Conservation (phyloP, 2,888 invertebrate genomes). For the Callinectes sapidus region DNA sequence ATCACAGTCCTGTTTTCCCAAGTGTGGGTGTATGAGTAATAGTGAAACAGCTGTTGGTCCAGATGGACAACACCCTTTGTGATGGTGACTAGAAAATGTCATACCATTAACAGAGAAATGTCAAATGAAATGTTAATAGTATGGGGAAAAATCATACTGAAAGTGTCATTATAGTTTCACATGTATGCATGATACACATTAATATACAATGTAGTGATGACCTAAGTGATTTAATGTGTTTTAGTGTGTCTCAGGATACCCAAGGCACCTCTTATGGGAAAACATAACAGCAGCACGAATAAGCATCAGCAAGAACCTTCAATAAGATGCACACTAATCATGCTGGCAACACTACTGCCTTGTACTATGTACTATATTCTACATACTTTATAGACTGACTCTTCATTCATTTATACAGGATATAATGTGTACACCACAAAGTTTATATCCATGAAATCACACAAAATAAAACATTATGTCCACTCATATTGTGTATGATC, state of each 20-base stretch:
- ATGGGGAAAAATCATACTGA: not conserved
- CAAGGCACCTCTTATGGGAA: not conserved
- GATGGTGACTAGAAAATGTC: not conserved
- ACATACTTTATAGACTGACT: not conserved
- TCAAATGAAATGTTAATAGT: not conserved
- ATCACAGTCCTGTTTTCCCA: not conserved
- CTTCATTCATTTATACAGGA: not conserved
- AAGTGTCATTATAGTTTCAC: not conserved
- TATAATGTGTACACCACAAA: not conserved
- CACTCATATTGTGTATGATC: not conserved
- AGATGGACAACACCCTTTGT: not conserved
- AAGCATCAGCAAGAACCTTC: not conserved
- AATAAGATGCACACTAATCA: not conserved
- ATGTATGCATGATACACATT: not conserved
- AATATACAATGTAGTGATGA: not conserved
- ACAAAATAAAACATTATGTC: not conserved
- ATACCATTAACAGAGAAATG: not conserved
- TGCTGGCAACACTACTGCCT: not conserved
- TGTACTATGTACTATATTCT: not conserved
- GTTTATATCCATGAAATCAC: not conserved
- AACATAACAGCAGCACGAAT: not conserved
- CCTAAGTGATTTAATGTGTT: not conserved
- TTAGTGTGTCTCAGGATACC: not conserved
- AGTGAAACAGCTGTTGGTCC: not conserved
- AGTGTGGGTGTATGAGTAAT: not conserved